Base-by-base conservation (phyloP, 2,113 vertebrate species). In the Henicopernis longicauda region DNA sequence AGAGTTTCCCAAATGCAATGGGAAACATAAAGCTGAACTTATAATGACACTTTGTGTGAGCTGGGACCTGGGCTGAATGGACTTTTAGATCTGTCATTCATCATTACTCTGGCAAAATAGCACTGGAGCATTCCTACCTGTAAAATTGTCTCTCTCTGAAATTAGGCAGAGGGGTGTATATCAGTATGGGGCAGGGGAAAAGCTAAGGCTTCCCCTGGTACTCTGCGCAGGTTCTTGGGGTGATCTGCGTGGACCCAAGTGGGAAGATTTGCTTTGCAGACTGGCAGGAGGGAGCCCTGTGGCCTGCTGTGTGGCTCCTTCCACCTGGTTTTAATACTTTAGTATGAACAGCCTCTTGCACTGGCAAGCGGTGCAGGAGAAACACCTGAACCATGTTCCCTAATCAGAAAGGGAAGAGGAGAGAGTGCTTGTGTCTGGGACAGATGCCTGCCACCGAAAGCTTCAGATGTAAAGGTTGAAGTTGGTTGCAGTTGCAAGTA, bases 241-340 rank as follows among this genome's bases (percentile, higher is more conserved):
- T 11, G 27, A 22, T 77, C 40, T 16, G 0, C 0, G 0, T 20
- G 47, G 50, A 42, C 38, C 38, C 57, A 72, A 18, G 62, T 10
- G 32, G 54, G 29, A 79, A 52, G 40, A 40, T 36, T 9, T 65
- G 52, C 40, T 88, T 70, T 50, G 58, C 66, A 63, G 66, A 8
- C 31, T 50, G 59, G 42, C 27, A 14, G 10, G 74, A 76, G 8
- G 40, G 22, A 22, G 11, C 19, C 62, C 47, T 1, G 1, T 47
- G 47, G n/a, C 44, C 73, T 71, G 7, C 18, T 54, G 7, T 16
- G 25, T n/a, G 42, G 15, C 34, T 90, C 18, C 36, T 82, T 61
- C 58, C 54, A 32, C 14, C 26, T 71, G 58, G 4, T 38, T 81
- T 73, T 44, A 32, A 20, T 42, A 3, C 13, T 23, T 45, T 13